Evolutionary conservation across 53 echinoderm and acorn worm genomes (phyloP).

Genomic region (Echinometra lucunter): DNA sequence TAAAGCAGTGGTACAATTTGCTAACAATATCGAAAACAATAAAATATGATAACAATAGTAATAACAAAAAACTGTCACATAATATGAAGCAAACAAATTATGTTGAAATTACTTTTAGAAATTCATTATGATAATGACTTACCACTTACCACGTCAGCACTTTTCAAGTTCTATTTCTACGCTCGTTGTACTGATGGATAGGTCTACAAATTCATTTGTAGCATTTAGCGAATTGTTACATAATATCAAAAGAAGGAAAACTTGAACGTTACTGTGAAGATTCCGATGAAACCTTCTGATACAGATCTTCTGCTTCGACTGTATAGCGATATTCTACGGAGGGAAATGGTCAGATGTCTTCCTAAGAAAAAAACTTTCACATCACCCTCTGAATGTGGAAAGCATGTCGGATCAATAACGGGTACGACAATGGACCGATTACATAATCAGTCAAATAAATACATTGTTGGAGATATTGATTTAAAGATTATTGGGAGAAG

Average conservation of each 20-base stretch:
- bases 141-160: constrained; percentile 10
- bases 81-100: too few relatives aligned
- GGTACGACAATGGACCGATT: neutral
- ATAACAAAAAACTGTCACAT: too few relatives aligned
- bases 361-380: neutral
- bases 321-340: neutral
- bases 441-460: neutral
- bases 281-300: neutral
- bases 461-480: neutral
- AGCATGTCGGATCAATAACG: neutral
- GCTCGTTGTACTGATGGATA: neutral
- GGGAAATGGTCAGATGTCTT: neutral
- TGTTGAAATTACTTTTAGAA: too few relatives aligned
- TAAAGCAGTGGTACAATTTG: too few relatives aligned
- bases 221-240: neutral
- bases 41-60: too few relatives aligned
- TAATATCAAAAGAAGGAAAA: neutral
- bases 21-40: too few relatives aligned
- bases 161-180: neutral
- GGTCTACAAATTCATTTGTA: neutral
- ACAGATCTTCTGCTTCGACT: neutral
- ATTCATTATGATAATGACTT: too few relatives aligned
- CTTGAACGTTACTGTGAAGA: neutral
- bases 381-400: neutral
- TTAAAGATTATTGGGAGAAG: neutral